Conservation (phyloP, 1,140 invertebrate species). For the Coboldia fuscipes region DNA sequence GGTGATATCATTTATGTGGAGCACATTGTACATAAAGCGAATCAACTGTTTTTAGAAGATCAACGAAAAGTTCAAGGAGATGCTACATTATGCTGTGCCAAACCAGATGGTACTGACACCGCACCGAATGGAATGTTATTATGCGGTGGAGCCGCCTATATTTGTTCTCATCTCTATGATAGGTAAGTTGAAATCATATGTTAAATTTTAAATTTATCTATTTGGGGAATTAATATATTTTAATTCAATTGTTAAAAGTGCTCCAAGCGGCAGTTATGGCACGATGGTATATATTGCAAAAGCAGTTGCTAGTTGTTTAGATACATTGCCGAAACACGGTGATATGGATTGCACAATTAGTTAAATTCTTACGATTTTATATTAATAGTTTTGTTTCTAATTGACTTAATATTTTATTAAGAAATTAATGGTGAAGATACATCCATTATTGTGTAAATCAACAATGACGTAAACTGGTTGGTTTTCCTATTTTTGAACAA, state of each 20-base stretch:
- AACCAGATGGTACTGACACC: constrained; percentile 35
- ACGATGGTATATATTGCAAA: constrained; percentile 95
- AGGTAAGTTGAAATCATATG: constrained; percentile 16
- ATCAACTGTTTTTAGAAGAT: constrained; percentile 87
- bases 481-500: too few relatives aligned
- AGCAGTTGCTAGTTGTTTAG: constrained; percentile 52
- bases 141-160: constrained; percentile 80
- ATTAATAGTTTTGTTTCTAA: too few relatives aligned
- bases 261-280: constrained; percentile 89
- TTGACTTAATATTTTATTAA: too few relatives aligned
- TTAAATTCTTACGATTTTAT: too few relatives aligned
- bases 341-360: constrained; percentile 63
- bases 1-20: constrained; percentile 78
- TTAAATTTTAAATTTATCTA: background rate
- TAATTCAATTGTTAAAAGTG: constrained; percentile 23
- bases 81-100: constrained; percentile 78
- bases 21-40: constrained; percentile 81
- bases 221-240: background rate
- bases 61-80: constrained; percentile 70
- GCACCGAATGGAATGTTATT: constrained; percentile 38
- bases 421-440: too few relatives aligned
- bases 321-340: constrained; percentile 50
- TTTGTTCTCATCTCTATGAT: constrained; percentile 96
- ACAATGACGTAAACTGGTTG: too few relatives aligned
- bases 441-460: too few relatives aligned